Percentiles rank a stretch among this genome's conserved stretches.
phyloP scores from a whole-genome alignment of 2,113 vertebrate species.

The Salvelinus namaycush region DNA sequence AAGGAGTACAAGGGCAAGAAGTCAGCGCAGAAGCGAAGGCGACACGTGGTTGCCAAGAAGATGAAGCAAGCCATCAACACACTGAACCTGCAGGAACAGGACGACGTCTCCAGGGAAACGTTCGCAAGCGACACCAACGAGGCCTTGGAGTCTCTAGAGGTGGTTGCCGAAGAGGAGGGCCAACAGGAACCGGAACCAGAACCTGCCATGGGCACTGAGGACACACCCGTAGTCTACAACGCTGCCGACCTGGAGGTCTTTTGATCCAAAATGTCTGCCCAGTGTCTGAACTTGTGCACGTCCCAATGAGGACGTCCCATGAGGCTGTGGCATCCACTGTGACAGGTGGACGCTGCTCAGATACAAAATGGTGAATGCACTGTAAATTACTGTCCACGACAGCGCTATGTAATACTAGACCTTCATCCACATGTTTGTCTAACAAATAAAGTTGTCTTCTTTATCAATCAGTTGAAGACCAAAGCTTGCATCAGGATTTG shows the following conservation, averaged over 20 bases:
- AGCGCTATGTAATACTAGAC: background rate
- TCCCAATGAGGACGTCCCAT: background rate
- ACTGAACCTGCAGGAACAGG: constrained; percentile 90
- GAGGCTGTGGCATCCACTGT: background rate
- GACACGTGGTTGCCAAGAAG: constrained; percentile 87
- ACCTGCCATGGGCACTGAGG: constrained; percentile 81
- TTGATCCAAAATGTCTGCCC: constrained; percentile 52
- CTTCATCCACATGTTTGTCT: background rate
- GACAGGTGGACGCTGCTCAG: background rate
- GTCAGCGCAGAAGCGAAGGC: constrained; percentile 89
- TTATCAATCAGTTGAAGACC: background rate
- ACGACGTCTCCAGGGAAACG: constrained; percentile 93
- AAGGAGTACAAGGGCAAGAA: constrained; percentile 88
- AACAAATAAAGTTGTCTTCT: background rate
- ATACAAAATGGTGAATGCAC: too few species aligned
- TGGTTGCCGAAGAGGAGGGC: constrained; percentile 78
- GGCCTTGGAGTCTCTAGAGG: constrained; percentile 90
- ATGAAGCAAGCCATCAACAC: constrained; percentile 96
- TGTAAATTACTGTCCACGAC: too few species aligned
- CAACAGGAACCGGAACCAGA: constrained; percentile 74
- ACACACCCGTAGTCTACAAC: constrained; percentile 86
- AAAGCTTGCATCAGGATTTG: too few species aligned
- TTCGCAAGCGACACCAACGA: constrained; percentile 97
- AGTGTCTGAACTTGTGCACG: background rate
- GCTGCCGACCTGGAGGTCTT: constrained; percentile 89